Conservation (phyloP, 2,113 vertebrate species). For the Syrrhaptes paradoxus region DNA sequence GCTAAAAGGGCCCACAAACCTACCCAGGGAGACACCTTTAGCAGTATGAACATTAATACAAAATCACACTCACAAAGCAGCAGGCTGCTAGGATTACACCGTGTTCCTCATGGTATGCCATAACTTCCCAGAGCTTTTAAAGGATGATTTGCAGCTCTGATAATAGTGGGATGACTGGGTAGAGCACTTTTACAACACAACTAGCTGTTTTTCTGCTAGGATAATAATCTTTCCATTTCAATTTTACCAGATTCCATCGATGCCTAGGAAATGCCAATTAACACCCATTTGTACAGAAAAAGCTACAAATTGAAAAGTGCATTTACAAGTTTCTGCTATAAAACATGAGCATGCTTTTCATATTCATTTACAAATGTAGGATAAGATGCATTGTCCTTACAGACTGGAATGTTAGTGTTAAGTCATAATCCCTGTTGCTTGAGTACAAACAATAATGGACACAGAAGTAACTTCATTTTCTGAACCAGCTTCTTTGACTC, state of each 20-base stretch:
- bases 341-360: background rate
- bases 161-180: background rate
- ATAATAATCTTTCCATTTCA: background rate
- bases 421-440: background rate
- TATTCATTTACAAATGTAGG: background rate
- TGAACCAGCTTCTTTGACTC: background rate
- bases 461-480: background rate
- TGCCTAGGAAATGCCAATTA: constrained; percentile 18
- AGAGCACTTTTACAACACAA: background rate
- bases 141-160: constrained; percentile 12
- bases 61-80: background rate
- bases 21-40: background rate
- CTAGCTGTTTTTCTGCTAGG: background rate
- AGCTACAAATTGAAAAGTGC: background rate
- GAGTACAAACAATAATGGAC: background rate
- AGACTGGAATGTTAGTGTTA: background rate
- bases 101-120: background rate
- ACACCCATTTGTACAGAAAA: background rate
- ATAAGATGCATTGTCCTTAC: background rate
- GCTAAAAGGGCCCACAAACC: background rate
- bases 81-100: background rate
- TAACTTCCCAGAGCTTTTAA: constrained; percentile 10
- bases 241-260: background rate
- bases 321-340: background rate
- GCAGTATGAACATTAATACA: background rate